phyloP scores from a whole-genome alignment of 2,888 invertebrate genomes.

The Yponomeuta cagnagella region DNA sequence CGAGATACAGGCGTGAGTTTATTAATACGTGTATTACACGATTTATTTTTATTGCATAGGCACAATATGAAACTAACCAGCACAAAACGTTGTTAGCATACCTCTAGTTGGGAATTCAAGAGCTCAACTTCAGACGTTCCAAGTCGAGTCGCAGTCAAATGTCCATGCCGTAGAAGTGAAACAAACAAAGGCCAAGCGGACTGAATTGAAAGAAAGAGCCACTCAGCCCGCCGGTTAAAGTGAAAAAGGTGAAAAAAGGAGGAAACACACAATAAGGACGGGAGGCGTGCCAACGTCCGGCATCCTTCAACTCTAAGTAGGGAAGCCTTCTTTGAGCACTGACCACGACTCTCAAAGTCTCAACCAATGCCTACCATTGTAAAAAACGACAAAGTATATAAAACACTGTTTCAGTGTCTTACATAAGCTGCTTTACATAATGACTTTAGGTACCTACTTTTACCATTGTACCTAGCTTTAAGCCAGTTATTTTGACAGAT shows the following conservation, averaged over 20 bases:
- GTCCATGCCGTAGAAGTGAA: conserved; percentile 46
- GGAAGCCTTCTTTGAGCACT: conserved; percentile 44
- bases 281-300: conserved; percentile 50
- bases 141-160: conserved; percentile 50
- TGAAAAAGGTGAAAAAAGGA: conserved; percentile 50
- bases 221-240: conserved; percentile 46
- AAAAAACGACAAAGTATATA: not conserved
- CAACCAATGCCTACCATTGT: not conserved
- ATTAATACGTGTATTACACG: no score
- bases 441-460: no score
- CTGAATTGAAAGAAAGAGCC: conserved; percentile 43
- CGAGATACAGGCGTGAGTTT: no score
- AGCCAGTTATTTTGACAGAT: no score
- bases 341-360: conserved; percentile 15
- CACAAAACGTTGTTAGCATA: no score
- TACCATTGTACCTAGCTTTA: no score
- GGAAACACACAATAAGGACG: conserved; percentile 47
- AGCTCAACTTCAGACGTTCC: conserved; percentile 3
- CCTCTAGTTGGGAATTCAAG: not conserved
- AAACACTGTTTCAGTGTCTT: conserved; percentile 29
- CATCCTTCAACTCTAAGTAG: conserved; percentile 39
- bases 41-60: no score
- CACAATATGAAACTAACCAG: no score
- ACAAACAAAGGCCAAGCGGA: conserved; percentile 48
- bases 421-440: not conserved